phyloP scores from a whole-genome alignment of 2,888 invertebrate species.

The Pelosia muscerda region DNA sequence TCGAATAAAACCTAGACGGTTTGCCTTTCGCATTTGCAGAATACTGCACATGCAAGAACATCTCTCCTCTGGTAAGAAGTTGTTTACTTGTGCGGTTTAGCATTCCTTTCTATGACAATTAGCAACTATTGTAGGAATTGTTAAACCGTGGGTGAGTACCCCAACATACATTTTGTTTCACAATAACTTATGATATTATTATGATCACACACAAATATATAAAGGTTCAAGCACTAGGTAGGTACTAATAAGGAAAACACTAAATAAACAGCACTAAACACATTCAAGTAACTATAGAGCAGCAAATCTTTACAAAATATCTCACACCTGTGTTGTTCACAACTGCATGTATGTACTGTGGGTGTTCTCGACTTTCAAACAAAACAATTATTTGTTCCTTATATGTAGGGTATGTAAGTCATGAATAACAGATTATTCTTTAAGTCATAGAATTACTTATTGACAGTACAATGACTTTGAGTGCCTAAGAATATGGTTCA shows the following conservation, averaged over 20 bases:
- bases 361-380: not conserved
- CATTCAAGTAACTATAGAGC: not conserved
- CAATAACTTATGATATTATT: too few relatives aligned
- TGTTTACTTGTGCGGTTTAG: too few relatives aligned
- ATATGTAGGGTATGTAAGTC: too few relatives aligned
- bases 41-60: too few relatives aligned
- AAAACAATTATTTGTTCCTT: conserved; percentile 10
- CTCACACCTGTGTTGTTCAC: not conserved
- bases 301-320: not conserved
- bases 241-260: not conserved
- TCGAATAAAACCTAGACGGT: too few relatives aligned
- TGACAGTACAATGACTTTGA: conserved; percentile 9
- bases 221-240: not conserved
- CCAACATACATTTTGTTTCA: too few relatives aligned
- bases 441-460: conserved; percentile 5
- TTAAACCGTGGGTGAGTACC: too few relatives aligned
- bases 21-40: too few relatives aligned
- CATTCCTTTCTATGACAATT: too few relatives aligned
- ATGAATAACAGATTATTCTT: too few relatives aligned
- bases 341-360: conserved; percentile 4
- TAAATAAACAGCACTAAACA: not conserved
- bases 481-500: not conserved
- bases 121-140: too few relatives aligned
- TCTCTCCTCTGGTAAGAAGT: too few relatives aligned
- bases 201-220: not conserved